phyloP scores from a whole-genome alignment of 2,113 vertebrate species.

The Rhinoptilus africanus region DNA sequence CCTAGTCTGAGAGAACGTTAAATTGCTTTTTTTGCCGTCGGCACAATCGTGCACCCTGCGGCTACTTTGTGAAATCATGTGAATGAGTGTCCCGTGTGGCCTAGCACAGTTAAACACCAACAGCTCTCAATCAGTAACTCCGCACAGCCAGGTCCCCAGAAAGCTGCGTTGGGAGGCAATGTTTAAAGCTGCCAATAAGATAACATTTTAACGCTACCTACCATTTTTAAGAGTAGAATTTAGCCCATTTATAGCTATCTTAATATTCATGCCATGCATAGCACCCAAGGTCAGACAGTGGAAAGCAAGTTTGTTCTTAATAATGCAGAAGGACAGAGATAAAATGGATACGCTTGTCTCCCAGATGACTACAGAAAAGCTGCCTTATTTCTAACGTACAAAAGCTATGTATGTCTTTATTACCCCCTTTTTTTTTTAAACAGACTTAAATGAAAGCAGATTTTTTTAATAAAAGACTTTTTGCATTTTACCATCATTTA shows the following conservation, averaged over 20 bases:
- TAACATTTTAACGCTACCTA: not conserved
- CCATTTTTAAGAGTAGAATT: not conserved
- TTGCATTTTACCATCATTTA: not conserved
- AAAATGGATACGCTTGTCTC: not conserved
- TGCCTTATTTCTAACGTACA: not conserved
- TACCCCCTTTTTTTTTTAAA: not conserved
- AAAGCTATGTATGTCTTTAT: not conserved
- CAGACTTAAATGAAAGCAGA: not conserved
- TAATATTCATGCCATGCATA: not conserved
- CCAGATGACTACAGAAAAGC: not conserved
- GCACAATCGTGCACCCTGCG: not conserved
- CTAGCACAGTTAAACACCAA: not conserved
- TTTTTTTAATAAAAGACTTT: not conserved
- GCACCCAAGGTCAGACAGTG: not conserved
- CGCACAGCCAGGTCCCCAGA: not conserved
- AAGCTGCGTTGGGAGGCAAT: not conserved
- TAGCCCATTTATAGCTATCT: not conserved
- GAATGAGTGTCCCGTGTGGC: not conserved
- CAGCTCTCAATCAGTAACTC: not conserved
- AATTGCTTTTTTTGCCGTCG: conserved; percentile 56
- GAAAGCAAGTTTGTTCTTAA: not conserved
- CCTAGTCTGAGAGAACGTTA: not conserved
- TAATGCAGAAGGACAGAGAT: not conserved
- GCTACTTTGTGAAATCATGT: conserved; percentile 22
- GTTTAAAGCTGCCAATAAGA: not conserved